A percentile compares a stretch with the other conserved stretches of the same genome.
Evolutionary conservation across 2,113 vertebrate genomes (phyloP).

Genomic region (Lagopus muta): DNA sequence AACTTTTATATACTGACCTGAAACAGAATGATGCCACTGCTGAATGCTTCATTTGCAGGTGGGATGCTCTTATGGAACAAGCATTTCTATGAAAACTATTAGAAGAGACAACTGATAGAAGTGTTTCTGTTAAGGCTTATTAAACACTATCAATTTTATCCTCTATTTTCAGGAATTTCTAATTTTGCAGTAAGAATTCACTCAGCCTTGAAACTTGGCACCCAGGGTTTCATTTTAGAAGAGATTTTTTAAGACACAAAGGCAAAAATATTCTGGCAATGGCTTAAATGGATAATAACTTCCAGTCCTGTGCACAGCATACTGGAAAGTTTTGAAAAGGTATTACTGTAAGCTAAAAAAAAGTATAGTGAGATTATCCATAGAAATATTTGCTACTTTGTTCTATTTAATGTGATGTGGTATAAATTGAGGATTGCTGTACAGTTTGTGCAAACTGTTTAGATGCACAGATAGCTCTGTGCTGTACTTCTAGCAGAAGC

Average conservation of each 20-base stretch:
- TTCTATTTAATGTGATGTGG: neutral
- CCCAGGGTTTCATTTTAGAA: conserved; percentile 28
- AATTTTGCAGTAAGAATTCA: conserved; percentile 71
- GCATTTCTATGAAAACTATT: conserved; percentile 33
- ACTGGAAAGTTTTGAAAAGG: neutral
- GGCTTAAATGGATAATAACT: conserved; percentile 47
- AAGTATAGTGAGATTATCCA: neutral
- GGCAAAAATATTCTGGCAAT: conserved; percentile 18
- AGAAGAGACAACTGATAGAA: conserved; percentile 30
- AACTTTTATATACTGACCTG: neutral
- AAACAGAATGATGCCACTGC: neutral
- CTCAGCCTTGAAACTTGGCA: conserved; percentile 63
- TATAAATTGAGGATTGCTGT: neutral
- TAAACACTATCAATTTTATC: conserved; percentile 38
- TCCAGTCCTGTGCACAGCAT: neutral
- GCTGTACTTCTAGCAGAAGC: neutral
- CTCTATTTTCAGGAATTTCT: conserved; percentile 55
- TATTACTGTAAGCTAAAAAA: neutral
- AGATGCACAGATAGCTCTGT: neutral
- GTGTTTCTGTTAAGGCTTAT: conserved; percentile 45
- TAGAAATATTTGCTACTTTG: neutral
- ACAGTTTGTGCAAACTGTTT: neutral
- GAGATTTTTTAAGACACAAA: conserved; percentile 70
- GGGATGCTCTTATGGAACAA: conserved; percentile 34
- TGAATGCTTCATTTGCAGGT: neutral